Conservation (phyloP, 2,113 vertebrate genomes). For the Pan paniscus region DNA sequence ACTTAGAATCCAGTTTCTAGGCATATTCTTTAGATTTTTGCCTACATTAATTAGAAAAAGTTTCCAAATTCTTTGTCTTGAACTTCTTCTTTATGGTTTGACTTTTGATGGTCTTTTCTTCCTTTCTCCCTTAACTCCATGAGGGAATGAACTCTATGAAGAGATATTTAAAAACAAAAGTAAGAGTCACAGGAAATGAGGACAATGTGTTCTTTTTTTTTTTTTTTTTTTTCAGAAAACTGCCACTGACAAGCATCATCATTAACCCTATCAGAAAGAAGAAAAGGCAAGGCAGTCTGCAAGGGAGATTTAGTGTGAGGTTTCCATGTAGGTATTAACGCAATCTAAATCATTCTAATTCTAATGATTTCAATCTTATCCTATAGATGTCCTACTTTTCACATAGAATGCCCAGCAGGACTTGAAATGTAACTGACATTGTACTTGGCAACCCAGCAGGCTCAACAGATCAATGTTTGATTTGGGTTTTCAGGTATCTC, state of each 20-base stretch:
- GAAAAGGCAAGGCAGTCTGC: background rate
- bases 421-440: background rate
- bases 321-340: background rate
- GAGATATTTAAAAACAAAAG: background rate
- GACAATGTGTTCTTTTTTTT: background rate
- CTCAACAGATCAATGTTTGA: constrained; percentile 12
- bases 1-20: background rate
- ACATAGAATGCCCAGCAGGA: background rate
- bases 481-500: background rate
- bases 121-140: background rate
- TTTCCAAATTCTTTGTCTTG: background rate
- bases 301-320: background rate
- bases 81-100: background rate
- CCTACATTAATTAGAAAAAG: background rate
- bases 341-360: background rate
- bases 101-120: background rate
- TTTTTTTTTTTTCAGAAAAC: background rate
- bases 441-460: background rate
- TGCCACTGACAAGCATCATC: background rate
- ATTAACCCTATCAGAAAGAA: background rate
- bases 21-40: background rate
- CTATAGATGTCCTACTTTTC: constrained; percentile 7
- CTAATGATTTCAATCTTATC: background rate
- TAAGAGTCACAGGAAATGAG: background rate
- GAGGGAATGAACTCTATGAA: background rate